phyloP scores from a whole-genome alignment of 2,113 vertebrate genomes.

The Sclerurus mexicanus region DNA sequence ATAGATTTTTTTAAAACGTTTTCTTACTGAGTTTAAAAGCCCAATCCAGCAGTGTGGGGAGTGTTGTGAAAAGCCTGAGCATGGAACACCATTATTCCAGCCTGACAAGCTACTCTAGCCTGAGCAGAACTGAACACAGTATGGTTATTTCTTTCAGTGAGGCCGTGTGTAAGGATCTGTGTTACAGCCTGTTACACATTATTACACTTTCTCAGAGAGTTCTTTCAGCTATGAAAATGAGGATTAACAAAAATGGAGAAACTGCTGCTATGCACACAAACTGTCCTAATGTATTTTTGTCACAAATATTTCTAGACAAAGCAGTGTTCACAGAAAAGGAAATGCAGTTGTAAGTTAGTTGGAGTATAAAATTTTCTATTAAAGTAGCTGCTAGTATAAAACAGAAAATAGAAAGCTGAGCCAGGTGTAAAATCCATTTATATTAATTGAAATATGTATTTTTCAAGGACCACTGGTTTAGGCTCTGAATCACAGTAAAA shows the following conservation, averaged over 20 bases:
- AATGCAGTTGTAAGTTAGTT: background rate
- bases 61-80: background rate
- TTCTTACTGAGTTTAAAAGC: background rate
- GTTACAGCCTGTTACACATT: background rate
- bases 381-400: background rate
- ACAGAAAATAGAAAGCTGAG: background rate
- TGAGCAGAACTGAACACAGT: background rate
- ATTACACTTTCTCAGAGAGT: background rate
- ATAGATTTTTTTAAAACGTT: background rate
- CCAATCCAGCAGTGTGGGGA: background rate
- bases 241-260: background rate
- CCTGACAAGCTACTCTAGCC: background rate
- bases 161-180: background rate
- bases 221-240: background rate
- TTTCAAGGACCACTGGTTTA: background rate
- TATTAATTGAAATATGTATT: background rate
- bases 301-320: background rate
- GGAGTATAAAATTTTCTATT: background rate
- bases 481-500: background rate
- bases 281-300: background rate
- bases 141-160: background rate
- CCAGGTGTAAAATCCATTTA: background rate
- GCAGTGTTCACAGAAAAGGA: background rate
- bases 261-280: background rate
- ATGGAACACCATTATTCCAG: background rate